Conservation (phyloP, 2,113 vertebrate species). For the Tympanuchus pallidicinctus region DNA sequence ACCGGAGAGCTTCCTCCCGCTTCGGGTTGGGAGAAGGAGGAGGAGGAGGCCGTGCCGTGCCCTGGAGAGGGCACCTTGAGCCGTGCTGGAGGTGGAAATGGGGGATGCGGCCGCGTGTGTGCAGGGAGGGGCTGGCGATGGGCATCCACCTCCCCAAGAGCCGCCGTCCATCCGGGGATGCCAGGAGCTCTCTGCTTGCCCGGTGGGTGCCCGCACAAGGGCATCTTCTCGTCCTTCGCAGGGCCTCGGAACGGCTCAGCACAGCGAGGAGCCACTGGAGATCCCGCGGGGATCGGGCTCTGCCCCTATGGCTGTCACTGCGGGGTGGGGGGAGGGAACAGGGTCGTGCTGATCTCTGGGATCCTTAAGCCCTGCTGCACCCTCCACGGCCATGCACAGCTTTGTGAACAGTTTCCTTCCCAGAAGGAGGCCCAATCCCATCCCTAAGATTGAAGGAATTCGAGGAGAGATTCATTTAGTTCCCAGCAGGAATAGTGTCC, state of each 20-base stretch:
- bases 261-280: background rate
- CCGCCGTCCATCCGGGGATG: background rate
- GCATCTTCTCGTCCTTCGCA: constrained; percentile 16
- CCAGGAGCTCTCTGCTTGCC: background rate
- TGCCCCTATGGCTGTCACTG: background rate
- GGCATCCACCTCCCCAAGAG: background rate
- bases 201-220: background rate
- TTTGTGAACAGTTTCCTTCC: background rate
- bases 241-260: background rate
- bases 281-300: background rate
- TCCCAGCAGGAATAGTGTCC: background rate
- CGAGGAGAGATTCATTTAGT: background rate
- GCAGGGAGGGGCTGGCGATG: background rate
- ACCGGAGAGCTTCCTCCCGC: background rate
- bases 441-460: background rate
- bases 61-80: constrained; percentile 67
- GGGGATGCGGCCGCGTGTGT: background rate
- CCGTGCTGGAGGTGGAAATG: background rate
- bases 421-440: background rate
- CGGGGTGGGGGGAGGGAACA: no score
- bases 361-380: background rate
- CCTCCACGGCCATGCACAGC: background rate
- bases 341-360: background rate
- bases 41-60: background rate
- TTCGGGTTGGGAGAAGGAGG: background rate